Conservation (phyloP, 2,113 vertebrate species). For the Pelusios castaneus region DNA sequence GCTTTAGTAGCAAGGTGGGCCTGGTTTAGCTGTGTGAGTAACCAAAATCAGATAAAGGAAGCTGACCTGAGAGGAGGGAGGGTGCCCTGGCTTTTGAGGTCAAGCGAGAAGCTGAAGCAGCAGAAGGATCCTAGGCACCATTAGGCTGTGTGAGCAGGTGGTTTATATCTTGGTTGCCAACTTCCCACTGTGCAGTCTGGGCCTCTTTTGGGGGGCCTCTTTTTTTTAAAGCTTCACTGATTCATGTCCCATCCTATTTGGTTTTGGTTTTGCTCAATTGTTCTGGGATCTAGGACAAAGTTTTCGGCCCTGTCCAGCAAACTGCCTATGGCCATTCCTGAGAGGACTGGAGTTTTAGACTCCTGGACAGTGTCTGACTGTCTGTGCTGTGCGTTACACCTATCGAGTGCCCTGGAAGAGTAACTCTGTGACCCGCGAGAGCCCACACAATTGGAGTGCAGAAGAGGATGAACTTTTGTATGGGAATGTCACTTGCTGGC, state of each 20-base stretch:
- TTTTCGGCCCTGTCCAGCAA: background rate
- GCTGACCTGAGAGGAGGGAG: background rate
- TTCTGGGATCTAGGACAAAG: background rate
- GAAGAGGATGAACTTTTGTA: background rate
- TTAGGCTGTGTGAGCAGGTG: background rate
- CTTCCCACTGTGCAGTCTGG: background rate
- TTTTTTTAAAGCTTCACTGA: background rate
- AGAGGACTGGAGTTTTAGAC: background rate
- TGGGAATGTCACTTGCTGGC: background rate
- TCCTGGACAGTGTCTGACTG: background rate
- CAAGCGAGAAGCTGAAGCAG: background rate
- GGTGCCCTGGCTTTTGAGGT: background rate
- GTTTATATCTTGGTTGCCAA: background rate
- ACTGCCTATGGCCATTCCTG: background rate
- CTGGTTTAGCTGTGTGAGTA: background rate
- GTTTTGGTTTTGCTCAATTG: background rate
- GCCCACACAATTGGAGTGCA: background rate
- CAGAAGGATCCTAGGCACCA: background rate
- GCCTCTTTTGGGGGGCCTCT: too few species aligned
- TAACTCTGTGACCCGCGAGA: background rate
- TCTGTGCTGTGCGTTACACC: background rate
- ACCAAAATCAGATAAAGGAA: background rate
- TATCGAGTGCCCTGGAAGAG: background rate
- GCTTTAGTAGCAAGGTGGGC: background rate
- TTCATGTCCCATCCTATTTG: background rate